Conservation (phyloP, 2,797 vertebrate species). For the Eulemur albifrons region DNA sequence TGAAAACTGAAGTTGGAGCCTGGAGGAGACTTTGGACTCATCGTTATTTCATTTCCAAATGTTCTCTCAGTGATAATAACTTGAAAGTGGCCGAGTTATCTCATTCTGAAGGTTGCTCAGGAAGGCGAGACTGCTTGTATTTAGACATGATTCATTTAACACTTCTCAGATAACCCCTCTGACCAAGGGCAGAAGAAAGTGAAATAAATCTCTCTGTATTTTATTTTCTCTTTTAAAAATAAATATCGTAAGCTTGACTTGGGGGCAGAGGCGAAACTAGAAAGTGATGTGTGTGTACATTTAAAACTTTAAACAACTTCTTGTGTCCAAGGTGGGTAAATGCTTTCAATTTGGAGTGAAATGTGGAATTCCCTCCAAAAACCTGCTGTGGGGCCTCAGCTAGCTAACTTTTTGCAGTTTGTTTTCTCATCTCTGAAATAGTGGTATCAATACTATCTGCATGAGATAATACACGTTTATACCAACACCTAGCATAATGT, state of each 20-base stretch:
- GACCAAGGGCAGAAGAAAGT: neutral
- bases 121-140: neutral
- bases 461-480: neutral
- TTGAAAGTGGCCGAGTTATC: neutral
- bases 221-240: neutral
- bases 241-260: neutral
- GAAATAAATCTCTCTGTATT: neutral
- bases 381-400: neutral
- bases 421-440: neutral
- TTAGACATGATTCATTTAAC: neutral
- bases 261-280: neutral
- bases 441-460: neutral
- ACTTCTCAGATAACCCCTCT: neutral
- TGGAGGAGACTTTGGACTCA: neutral
- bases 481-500: neutral
- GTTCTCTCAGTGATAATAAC: neutral
- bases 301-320: neutral
- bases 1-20: neutral
- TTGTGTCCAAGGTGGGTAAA: neutral
- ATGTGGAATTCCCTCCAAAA: neutral
- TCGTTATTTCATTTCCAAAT: neutral
- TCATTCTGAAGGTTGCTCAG: neutral
- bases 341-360: neutral
- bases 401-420: neutral
- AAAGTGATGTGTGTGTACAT: neutral